Conservation (phyloP, 2,888 invertebrate genomes). For the Dicyrtomina minuta region DNA sequence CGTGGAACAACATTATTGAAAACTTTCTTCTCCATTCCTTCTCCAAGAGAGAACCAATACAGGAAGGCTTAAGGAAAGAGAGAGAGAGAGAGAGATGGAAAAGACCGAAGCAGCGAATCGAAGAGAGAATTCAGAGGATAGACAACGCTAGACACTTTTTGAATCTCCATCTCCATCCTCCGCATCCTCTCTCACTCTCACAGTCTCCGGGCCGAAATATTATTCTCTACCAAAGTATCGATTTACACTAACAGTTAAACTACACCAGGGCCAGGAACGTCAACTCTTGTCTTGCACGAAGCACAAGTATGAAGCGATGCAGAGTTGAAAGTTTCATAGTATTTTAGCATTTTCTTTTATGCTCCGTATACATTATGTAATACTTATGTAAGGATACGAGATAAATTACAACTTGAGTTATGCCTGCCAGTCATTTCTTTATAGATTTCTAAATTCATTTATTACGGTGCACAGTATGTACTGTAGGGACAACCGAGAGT, state of each 20-base stretch:
- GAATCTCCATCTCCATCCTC: conserved; percentile 17
- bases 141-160: conserved; percentile 23
- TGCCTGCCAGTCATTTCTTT: too few relatives aligned
- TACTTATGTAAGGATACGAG: too few relatives aligned
- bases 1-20: conserved; percentile 40
- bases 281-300: background rate
- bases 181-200: conserved; percentile 11
- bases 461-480: too few relatives aligned
- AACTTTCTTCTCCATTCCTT: conserved; percentile 28
- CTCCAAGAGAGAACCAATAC: too few relatives aligned
- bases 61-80: too few relatives aligned
- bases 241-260: conserved; percentile 27
- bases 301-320: too few relatives aligned
- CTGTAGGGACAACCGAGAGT: too few relatives aligned
- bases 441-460: too few relatives aligned
- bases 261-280: background rate
- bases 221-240: conserved; percentile 37
- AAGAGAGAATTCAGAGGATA: conserved; percentile 16
- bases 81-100: too few relatives aligned
- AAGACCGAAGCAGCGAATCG: conserved; percentile 3
- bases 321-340: conserved; percentile 3
- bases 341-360: background rate
- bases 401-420: too few relatives aligned
- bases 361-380: too few relatives aligned
- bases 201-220: too few relatives aligned